Evolutionary conservation across 2,113 vertebrate genomes (phyloP), one percentile per base, ranked within the genome.

Genomic region (Semnopithecus entellus): DNA sequence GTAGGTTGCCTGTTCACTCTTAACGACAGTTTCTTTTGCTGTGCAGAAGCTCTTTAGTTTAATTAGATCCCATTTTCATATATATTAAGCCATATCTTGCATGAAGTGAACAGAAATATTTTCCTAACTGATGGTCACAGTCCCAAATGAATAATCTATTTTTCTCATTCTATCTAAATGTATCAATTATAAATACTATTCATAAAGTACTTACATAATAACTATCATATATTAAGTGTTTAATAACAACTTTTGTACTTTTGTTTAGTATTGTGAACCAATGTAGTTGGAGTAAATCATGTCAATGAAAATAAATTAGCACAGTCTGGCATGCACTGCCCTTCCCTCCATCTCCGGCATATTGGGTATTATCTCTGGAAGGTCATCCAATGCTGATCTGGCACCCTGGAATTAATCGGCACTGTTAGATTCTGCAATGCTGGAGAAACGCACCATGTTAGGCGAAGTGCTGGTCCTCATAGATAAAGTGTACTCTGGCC

Each of bases 81-180:
- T 55, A 72, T 4, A 40, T 55, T 75, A 91, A 96, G 52, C 8
- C 27, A 38, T 35, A 76, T 50, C 11, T 61, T 78, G 0, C 35
- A 80, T 40, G n/a, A 82, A 89, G n/a, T 43, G 35, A 84, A 87
- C 0, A 14, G 35, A 87, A 88, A 43, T 91, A 57, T n/a, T 82
- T 81, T 81, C 23, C n/a, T 88, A 48, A 88, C 79, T 52, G 5
- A 3, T 88, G 16, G 8, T 66, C 40, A 23, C 32, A 73, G 78
- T 86, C 91, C 10, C 59, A 95, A 95, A 48, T 68, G 48, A 95
- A 72, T 79, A 20, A 76, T 57, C 43, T 13, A 40, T 73, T 73
- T 73, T 38, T 85, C n/a, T 91, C 48, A 3, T 81, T 89, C 61
- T 73, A 68, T 89, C 61, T 78, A 68, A 89, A 61, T 25, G 38